Base-by-base conservation (phyloP, 2,797 vertebrate genomes). In the Distichodus sexfasciatus region DNA sequence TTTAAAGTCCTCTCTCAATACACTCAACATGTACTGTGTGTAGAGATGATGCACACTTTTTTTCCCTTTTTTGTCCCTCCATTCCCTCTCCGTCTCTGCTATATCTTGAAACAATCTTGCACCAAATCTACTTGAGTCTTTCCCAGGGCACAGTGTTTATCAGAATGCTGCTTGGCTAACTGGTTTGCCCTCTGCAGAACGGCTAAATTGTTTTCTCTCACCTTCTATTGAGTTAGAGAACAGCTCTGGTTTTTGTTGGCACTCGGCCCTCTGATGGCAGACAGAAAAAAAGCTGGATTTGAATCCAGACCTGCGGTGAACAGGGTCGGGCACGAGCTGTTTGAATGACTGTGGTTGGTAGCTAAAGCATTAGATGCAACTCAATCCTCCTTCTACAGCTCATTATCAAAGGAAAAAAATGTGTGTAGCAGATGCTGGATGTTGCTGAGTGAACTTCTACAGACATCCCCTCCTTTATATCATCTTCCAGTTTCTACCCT, bases 121-220 rank as follows among this genome's bases (percentile, higher is more conserved):
- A 6, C 14, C 14, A 11, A 28, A 60, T 1, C 23, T 47, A 29
- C 21, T 19, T 10, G 15, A 55, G 5, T 17, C 7, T 48, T 44
- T 33, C 66, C 50, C 43, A 71, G 81, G 74, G 78, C 69, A 72
- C 61, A 61, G 74, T 78, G 79, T 71, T 76, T 78, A 82, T 66
- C 6, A 67, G 79, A 62, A 78, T 75, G 80, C 75, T 66, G 59
- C 50, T 71, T 29, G 64, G 65, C 77, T 78, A 82, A 85, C 81
- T 82, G 78, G 81, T 80, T 81, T 85, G 81, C 82, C 81, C 81
- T 88, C 86, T 87, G 84, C 85, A 85, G 67, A 80, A 77, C 78
- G 76, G 77, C 83, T 73, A 84, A 89, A 90, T 86, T 84, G 83
- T 87, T 79, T 70, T 86, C 84, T 86, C 82, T 86, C 69, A 61